Percentiles rank a stretch among this genome's conserved stretches.
phyloP scores from a whole-genome alignment of 2,797 vertebrate species.

The Monodelphis domestica region DNA sequence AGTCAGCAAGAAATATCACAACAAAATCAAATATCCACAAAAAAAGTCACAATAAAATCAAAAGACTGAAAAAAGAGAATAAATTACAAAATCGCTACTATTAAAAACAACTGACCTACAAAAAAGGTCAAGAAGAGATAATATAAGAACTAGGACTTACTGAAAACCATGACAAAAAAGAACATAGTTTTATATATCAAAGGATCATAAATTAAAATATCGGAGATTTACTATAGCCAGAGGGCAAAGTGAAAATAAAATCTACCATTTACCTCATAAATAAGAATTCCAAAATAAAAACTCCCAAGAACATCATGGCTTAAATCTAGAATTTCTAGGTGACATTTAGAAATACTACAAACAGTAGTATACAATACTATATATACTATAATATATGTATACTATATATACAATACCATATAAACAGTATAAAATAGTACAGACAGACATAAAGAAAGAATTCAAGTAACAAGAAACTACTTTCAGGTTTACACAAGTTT shows the following conservation, averaged over 20 bases:
- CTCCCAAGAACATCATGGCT: neutral
- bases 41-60: neutral
- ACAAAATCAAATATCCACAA: neutral
- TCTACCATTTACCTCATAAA: neutral
- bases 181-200: neutral
- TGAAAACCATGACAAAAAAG: neutral
- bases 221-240: neutral
- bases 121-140: neutral
- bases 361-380: too few relatives aligned
- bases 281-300: neutral
- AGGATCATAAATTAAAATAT: neutral
- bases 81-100: too few relatives aligned
- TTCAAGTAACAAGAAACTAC: neutral
- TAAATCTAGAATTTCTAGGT: neutral
- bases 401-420: too few relatives aligned
- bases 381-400: too few relatives aligned
- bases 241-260: neutral
- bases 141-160: neutral
- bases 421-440: neutral
- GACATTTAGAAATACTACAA: neutral
- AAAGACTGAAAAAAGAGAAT: neutral
- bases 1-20: neutral
- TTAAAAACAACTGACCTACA: neutral
- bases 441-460: neutral
- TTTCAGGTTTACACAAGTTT: neutral